Evolutionary conservation across 1,140 invertebrate species (phyloP).

Genomic region (Drosophila truncata): DNA sequence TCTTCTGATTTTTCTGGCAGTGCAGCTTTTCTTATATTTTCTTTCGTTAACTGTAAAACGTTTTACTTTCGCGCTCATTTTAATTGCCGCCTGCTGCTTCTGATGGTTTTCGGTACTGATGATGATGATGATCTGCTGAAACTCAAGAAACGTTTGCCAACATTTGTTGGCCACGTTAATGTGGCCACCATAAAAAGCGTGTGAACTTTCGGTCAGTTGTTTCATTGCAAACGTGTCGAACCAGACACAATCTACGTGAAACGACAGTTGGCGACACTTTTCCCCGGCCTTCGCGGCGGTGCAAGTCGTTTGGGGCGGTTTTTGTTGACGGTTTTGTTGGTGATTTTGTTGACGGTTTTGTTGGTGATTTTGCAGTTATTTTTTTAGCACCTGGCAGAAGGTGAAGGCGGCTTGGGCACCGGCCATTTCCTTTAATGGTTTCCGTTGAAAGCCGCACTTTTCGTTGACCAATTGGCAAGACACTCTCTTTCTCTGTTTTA

Average conservation of each 20-base stretch:
- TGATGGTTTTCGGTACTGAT: constrained; percentile 6
- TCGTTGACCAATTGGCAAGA: constrained; percentile 3
- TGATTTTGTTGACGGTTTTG: constrained; percentile 10
- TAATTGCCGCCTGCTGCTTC: constrained; percentile 67
- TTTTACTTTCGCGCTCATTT: constrained; percentile 71
- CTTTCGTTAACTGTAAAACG: constrained; percentile 52
- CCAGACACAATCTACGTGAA: constrained; percentile 28
- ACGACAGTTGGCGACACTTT: constrained; percentile 42
- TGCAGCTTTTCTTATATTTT: constrained; percentile 12
- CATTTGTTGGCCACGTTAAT: constrained; percentile 64
- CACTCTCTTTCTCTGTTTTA: constrained; percentile 31
- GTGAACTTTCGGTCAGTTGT: constrained; percentile 46
- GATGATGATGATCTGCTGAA: constrained; percentile 41
- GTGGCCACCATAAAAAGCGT: constrained; percentile 56
- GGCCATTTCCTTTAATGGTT: constrained; percentile 34
- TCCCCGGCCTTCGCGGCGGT: constrained; percentile 30
- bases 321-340: constrained; percentile 16
- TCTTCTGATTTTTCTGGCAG: neutral
- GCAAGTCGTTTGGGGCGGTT: constrained; percentile 16
- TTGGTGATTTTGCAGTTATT: constrained; percentile 14
- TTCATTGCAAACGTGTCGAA: constrained; percentile 31
- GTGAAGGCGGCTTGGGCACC: constrained; percentile 31
- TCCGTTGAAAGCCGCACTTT: constrained; percentile 31
- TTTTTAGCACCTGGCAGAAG: constrained; percentile 27
- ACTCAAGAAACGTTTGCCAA: constrained; percentile 41